These are phyloP conservation scores for Vidua chalybeata DNA, from an alignment of 2,113 vertebrate genomes.

Conservation along the genomic window DNA sequence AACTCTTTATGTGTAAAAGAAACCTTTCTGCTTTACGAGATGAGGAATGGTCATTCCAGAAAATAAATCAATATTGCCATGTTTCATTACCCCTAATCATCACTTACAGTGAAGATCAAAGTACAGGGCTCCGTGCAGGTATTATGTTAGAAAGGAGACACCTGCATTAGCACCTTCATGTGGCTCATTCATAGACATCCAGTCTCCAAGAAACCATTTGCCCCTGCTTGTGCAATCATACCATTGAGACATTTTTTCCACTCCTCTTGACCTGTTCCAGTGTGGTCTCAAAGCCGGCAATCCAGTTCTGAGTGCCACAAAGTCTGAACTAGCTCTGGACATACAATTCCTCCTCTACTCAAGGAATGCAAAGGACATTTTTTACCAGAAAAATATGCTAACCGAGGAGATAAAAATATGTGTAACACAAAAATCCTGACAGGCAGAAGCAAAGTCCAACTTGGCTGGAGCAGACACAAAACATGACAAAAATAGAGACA, in stretches of 20 bases:
- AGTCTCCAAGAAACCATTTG: slow-evolving; percentile 1
- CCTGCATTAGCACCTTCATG: neutral
- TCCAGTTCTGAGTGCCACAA: neutral
- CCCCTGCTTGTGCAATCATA: neutral
- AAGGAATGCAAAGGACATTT: neutral
- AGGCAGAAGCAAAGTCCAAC: neutral
- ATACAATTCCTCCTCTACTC: neutral
- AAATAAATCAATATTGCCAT: neutral
- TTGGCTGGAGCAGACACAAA: neutral
- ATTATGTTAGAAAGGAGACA: neutral
- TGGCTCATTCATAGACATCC: neutral
- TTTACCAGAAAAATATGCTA: neutral
- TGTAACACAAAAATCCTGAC: neutral
- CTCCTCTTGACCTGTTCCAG: neutral
- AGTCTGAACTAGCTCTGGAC: neutral
- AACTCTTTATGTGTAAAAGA: neutral
- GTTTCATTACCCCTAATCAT: neutral
- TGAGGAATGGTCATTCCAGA: neutral
- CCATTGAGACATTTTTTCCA: neutral
- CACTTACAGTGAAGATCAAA: neutral
- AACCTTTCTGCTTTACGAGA: neutral
- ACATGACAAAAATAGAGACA: neutral
- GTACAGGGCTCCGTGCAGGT: neutral
- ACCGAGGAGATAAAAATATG: neutral
- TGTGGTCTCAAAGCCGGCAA: neutral